These are phyloP conservation scores for Lasioglossum lativentre DNA, from an alignment of 2,888 invertebrate genomes.

Conservation along the genomic window DNA sequence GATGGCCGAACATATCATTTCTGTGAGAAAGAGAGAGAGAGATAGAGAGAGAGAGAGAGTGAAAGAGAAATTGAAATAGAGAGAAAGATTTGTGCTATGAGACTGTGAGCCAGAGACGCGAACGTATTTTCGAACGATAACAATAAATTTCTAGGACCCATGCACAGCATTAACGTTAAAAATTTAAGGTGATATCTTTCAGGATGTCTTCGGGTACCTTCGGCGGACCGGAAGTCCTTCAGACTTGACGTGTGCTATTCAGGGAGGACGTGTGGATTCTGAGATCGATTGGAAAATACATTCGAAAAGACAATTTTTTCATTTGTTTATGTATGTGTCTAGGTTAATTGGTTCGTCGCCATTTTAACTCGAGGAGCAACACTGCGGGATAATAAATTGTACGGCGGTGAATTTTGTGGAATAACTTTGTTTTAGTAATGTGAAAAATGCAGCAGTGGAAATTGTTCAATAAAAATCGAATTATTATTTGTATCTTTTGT, in stretches of 20 bases:
- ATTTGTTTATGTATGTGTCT: too few relatives aligned
- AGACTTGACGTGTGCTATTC: neutral
- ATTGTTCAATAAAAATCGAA: neutral
- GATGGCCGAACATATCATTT: slow-evolving; percentile 38
- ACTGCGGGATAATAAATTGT: neutral
- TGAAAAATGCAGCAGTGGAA: neutral
- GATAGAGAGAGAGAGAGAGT: neutral
- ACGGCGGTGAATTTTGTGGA: too few relatives aligned
- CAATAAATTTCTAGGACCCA: slow-evolving; percentile 17
- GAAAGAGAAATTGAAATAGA: neutral
- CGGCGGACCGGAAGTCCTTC: neutral
- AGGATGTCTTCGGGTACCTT: slow-evolving; percentile 7
- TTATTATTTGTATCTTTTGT: neutral
- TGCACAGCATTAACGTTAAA: neutral
- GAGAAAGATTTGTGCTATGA: neutral
- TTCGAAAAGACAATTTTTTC: too few relatives aligned
- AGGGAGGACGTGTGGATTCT: neutral
- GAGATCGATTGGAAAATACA: neutral
- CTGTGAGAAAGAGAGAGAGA: neutral
- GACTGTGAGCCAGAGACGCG: neutral
- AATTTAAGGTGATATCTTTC: neutral
- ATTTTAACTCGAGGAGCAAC: neutral
- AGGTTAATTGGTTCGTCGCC: neutral
- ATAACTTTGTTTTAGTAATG: too few relatives aligned
- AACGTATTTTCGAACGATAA: slow-evolving; percentile 20